Evolutionary conservation across 2,797 vertebrate genomes (phyloP).

Genomic region (Sebastes steindachneri): DNA sequence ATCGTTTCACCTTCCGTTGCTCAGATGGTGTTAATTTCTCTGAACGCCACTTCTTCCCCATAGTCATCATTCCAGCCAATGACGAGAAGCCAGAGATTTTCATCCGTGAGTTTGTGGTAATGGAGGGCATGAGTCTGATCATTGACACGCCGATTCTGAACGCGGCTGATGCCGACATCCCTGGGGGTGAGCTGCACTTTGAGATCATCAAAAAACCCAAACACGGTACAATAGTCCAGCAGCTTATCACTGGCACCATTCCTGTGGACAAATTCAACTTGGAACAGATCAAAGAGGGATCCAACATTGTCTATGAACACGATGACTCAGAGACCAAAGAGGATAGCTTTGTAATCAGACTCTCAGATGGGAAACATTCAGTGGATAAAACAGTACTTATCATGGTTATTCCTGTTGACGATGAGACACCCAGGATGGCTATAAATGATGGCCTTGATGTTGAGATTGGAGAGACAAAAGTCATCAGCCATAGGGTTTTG

Average conservation of each 20-base stretch:
- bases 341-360: slow-evolving; percentile 87
- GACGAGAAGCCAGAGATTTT: slow-evolving; percentile 90
- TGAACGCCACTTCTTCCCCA: slow-evolving; percentile 86
- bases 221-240: slow-evolving; percentile 87
- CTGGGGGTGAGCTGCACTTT: slow-evolving; percentile 85
- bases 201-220: slow-evolving; percentile 85
- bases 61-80: slow-evolving; percentile 88
- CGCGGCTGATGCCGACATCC: slow-evolving; percentile 86
- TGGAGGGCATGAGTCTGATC: slow-evolving; percentile 92
- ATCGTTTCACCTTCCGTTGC: slow-evolving; percentile 89
- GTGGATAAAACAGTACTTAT: slow-evolving; percentile 86
- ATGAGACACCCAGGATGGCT: slow-evolving; percentile 88
- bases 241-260: slow-evolving; percentile 83
- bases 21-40: slow-evolving; percentile 91
- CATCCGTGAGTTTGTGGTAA: slow-evolving; percentile 86
- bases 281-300: slow-evolving; percentile 88
- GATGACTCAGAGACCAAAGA: slow-evolving; percentile 91
- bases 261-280: slow-evolving; percentile 83
- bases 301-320: slow-evolving; percentile 90
- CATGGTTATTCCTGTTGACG: slow-evolving; percentile 88
- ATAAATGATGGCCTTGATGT: slow-evolving; percentile 88
- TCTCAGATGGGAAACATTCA: slow-evolving; percentile 86
- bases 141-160: slow-evolving; percentile 88
- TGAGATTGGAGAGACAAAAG: slow-evolving; percentile 87
- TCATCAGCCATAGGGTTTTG: slow-evolving; percentile 85